Evolutionary conservation across 2,888 invertebrate genomes (phyloP).

Genomic region (Heptascelio sp.): DNA sequence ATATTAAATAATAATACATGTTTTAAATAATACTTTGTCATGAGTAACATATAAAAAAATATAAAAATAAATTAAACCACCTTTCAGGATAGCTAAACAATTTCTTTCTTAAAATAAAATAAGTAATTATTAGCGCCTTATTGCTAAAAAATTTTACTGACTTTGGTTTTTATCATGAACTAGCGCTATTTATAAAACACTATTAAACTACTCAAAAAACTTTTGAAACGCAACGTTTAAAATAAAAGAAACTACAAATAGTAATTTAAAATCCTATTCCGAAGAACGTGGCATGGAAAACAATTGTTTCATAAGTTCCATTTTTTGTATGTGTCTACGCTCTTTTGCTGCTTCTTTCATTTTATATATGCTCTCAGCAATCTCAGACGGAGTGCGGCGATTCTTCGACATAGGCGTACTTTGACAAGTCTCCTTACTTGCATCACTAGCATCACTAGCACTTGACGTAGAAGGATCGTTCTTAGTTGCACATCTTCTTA

Average conservation of each 20-base stretch:
- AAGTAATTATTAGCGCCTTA: too few relatives aligned
- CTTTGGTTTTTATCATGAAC: too few relatives aligned
- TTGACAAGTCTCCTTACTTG: background rate
- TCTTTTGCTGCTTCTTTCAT: conserved; percentile 23
- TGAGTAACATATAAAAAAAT: background rate
- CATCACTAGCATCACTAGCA: background rate
- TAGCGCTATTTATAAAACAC: too few relatives aligned
- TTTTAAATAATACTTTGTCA: background rate
- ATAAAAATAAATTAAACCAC: background rate
- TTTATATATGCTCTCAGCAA: conserved; percentile 6
- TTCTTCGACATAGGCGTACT: background rate
- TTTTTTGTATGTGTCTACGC: conserved; percentile 17
- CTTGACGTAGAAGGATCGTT: background rate
- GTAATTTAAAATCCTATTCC: too few relatives aligned
- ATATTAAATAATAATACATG: too few relatives aligned
- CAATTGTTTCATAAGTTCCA: background rate
- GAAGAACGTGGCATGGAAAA: background rate
- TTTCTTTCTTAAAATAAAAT: too few relatives aligned
- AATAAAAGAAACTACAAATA: too few relatives aligned
- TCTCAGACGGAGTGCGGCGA: background rate
- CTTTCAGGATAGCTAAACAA: too few relatives aligned
- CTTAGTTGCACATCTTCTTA: background rate
- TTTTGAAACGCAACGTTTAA: too few relatives aligned
- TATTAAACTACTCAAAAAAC: too few relatives aligned
- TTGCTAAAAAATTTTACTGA: too few relatives aligned